Base-by-base conservation (phyloP, 2,797 vertebrate species). In the Amblyopsis hoosieri region DNA sequence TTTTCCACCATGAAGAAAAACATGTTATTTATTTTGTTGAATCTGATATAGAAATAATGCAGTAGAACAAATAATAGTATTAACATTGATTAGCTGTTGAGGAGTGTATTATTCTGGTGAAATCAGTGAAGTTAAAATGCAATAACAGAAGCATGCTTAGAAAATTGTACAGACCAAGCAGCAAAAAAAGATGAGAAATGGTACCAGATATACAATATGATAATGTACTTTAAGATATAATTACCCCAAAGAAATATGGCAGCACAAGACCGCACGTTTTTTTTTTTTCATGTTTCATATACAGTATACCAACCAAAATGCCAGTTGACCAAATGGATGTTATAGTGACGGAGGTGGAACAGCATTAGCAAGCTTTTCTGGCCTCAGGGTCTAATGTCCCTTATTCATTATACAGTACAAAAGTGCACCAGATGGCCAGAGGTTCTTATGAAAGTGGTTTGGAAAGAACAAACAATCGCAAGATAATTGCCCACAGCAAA, bases 351-450 rank as follows among this genome's bases (percentile, higher is more conserved):
- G 71, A 82, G 66, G 67, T 67, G 69, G 75, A 81, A 84, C 85
- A 83, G 75, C 31, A n/a, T 15, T 47, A 78, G 60, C 8, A 0
- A 46, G 15, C 47, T 13, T 14, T 56, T 50, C 33, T 59, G 53
- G 78, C 85, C 83, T 70, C 45, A 0, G 73, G 83, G 67, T 75
- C 66, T 71, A 51, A 60, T 66, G 60, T 54, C 64, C 14, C 4
- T 53, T 51, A 66, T 23, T 59, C 63, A 74, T 79, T 80, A 75
- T 72, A 72, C 60, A 69, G 68, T 55, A 78, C 66, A 89, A 75
- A 79, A 69, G 46, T 75, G 75, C 67, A 82, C 84, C 82, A 84
- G 82, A 79, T 74, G 79, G 71, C 55, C 69, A 66, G 62, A 53
- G 81, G 72, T 74, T 70, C 55, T 69, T 59, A 51, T 52, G 57